These are phyloP conservation scores for Drosophila ambigua DNA, from an alignment of 1,140 invertebrate genomes.

Conservation along the genomic window DNA sequence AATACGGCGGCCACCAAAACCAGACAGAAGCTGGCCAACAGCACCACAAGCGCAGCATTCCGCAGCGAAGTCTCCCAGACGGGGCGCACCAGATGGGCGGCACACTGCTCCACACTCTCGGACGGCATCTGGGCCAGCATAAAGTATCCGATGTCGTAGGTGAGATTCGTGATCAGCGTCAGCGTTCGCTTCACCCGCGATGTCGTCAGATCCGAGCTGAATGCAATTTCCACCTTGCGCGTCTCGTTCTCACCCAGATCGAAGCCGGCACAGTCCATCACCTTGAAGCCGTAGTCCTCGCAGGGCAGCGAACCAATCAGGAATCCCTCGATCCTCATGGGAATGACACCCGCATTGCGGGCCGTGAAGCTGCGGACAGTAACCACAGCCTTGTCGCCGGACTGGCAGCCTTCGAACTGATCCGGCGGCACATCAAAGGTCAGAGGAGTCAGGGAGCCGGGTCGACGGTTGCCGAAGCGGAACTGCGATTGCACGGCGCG, in stretches of 20 bases:
- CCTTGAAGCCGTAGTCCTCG: slow-evolving; percentile 94
- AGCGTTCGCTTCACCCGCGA: slow-evolving; percentile 89
- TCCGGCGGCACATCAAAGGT: slow-evolving; percentile 94
- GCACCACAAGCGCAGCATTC: slow-evolving; percentile 87
- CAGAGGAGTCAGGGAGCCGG: slow-evolving; percentile 89
- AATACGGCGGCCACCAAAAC: slow-evolving; percentile 89
- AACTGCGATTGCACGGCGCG: slow-evolving; percentile 93
- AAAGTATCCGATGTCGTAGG: slow-evolving; percentile 88
- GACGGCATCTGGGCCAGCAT: slow-evolving; percentile 92
- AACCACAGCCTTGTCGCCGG: slow-evolving; percentile 13
- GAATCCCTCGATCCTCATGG: slow-evolving; percentile 90
- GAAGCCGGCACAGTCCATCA: slow-evolving; percentile 93
- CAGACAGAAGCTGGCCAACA: slow-evolving; percentile 87
- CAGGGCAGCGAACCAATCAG: slow-evolving; percentile 90
- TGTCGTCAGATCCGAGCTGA: slow-evolving; percentile 96
- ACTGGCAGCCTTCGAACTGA: slow-evolving; percentile 90
- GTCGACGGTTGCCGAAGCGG: slow-evolving; percentile 94
- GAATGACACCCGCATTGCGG: slow-evolving; percentile 93
- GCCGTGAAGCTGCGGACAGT: slow-evolving; percentile 92
- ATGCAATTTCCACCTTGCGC: slow-evolving; percentile 95
- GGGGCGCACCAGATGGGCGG: slow-evolving; percentile 89
- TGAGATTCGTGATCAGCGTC: slow-evolving; percentile 86
- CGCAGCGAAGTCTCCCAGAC: slow-evolving; percentile 91
- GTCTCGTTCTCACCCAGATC: slow-evolving; percentile 91
- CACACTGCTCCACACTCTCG: slow-evolving; percentile 90